Evolutionary conservation across 2,888 invertebrate genomes (phyloP), one percentile per base, ranked within the genome.

Genomic region (Zeuzera pyrina): DNA sequence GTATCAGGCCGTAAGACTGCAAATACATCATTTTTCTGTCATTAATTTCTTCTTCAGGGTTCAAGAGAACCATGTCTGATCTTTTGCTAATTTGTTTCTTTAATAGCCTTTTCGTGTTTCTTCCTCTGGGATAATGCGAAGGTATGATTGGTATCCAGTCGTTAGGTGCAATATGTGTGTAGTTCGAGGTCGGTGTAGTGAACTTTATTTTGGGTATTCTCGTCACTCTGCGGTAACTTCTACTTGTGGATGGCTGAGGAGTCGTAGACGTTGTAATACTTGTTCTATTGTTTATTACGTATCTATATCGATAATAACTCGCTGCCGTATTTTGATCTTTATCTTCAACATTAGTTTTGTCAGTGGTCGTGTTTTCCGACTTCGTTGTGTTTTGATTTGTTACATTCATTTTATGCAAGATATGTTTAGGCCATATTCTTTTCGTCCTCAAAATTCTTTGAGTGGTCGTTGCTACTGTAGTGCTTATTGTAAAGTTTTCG

Each of bases 61-160:
- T 38, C 28, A 43, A 41, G 33, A 37, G 44, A 13, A 41, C 47
- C 33, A 45, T 32, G 31, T 66, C 69, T 34, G 76, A 70, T 41
- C 74, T 58, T 48, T 57, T 74, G 30, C 41, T 60, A 27, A 66
- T 60, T 24, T 47, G 47, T 19, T 55, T 52, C 36, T 49, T 47
- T 30, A 38, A 28, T 14, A 49, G 45, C 34, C 45, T 52, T 51
- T 48, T 64, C 15, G n/a, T 8, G 15, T 15, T 15, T 10, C n/a
- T 47, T 50, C 45, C 35, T 55, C 63, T 55, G 14, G 61, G 49
- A 44, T 59, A 77, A 49, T 78, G 73, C 10, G 74, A 59, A 7
- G 84, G 83, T 39, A 72, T 41, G 28, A 84, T 76, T 13, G 84
- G 84, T 25, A 83, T 59, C 84, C 84, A 84, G 37, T 81, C 84